Conservation (phyloP, 1,140 invertebrate genomes). For the Aphelinus certus region DNA sequence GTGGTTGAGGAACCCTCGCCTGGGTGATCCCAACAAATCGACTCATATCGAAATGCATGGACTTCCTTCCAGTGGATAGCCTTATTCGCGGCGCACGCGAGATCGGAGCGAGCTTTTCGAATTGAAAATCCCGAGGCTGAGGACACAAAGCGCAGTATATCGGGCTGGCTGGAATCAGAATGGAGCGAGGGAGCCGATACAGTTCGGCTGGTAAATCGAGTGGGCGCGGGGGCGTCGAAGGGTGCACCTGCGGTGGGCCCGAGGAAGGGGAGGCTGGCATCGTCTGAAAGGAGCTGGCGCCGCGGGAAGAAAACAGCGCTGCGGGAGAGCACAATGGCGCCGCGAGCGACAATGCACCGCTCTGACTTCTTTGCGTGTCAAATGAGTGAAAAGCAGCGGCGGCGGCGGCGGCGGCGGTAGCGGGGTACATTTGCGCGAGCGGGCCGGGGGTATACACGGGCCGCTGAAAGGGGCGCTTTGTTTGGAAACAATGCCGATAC, state of each 20-base stretch:
- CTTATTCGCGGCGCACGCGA: no score
- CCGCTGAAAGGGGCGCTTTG: constrained; percentile 57
- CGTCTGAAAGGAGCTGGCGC: neutral
- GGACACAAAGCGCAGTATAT: no score
- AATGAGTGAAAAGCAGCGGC: constrained; percentile 64
- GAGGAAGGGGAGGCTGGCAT: neutral
- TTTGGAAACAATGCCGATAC: constrained; percentile 68
- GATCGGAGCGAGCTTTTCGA: no score
- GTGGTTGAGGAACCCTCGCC: no score
- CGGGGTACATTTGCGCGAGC: neutral
- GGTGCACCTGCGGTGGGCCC: constrained; percentile 3
- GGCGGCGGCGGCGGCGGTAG: neutral
- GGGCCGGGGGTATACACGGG: constrained; percentile 6
- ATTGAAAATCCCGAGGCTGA: no score
- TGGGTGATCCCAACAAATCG: no score
- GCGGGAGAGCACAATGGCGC: constrained; percentile 56
- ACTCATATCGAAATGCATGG: no score
- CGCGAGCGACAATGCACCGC: constrained; percentile 58
- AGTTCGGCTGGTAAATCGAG: neutral
- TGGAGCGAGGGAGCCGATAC: no score
- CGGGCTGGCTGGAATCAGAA: no score
- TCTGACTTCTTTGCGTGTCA: constrained; percentile 68
- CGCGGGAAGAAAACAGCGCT: neutral
- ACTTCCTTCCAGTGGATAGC: no score
- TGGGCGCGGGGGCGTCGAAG: neutral